Evolutionary conservation across 2,888 invertebrate species (phyloP), one percentile per base, ranked within the genome.

Genomic region (Chironomus tentans): DNA sequence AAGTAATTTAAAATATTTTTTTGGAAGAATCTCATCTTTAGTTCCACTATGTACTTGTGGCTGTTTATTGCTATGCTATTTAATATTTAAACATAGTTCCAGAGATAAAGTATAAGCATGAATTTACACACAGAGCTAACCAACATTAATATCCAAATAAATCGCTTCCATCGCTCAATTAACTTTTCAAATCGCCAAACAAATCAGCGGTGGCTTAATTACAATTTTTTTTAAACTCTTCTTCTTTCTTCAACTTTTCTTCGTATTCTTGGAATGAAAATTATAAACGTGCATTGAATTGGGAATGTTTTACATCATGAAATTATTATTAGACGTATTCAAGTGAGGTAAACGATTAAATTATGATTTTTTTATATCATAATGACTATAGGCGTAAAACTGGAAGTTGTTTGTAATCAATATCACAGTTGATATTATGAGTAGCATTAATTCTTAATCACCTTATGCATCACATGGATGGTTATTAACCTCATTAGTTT

Each of bases 121-220:
- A 56, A 56, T 50, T 50, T 50, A 15, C 50, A 50, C 18, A 56
- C 56, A 18, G 56, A 56, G 56, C 56, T 38, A 56, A 56, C 56
- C 18, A 56, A 18, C 56, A 65, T 65, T 65, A 24, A 65, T 24
- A 24, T 65, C 65, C 13, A 65, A 24, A 65, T 65, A 65, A 65
- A 65, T 65, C 65, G 21, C 21, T 65, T 65, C 24, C 65, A n/a
- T 24, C 22, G 48, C 70, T 70, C 48, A 70, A 70, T 70, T 70
- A 70, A 70, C 70, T 70, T 70, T 70, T 70, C 70, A 70, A 70
- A 47, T 70, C 70, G 21, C 47, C 65, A 56, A 56, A 56, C 56
- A 56, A 56, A 56, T 56, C 56, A 56, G 65, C 65, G 21, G 65
- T 65, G 65, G 65, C 21, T 65, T 65, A 65, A 65, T 65, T 65